Evolutionary conservation across 2,888 invertebrate genomes (phyloP), one percentile per base, ranked within the genome.

Genomic region (Embidobia sp.): DNA sequence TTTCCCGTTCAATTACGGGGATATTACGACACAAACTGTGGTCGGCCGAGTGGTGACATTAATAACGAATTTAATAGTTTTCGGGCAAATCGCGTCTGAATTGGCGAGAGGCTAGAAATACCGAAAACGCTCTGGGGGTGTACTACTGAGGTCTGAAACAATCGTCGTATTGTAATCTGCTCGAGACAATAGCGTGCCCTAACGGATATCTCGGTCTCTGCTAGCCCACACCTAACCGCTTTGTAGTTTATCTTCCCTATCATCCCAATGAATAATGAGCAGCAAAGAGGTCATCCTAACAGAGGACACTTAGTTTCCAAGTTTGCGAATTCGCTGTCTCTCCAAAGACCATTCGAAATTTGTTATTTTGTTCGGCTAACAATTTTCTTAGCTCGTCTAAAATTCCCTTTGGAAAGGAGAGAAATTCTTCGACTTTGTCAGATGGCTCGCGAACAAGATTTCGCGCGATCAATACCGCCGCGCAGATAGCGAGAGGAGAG

Each of bases 91-190:
- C 57, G 73, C 64, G 61, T 75, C 64, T 73, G 77, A 79, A 72
- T 79, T 77, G 79, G 79, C 70, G 80, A 77, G 76, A 78, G 77
- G 79, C 70, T 77, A 72, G 75, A 80, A 79, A 80, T 79, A 81
- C 74, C 74, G 69, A 74, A 80, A 79, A 73, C 79, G 81, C 79
- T 82, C 81, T 79, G 27, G 29, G 51, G 55, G 44, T 69, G 79
- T 77, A 79, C 79, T 81, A 83, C 83, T 82, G 84, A 84, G 85
- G 82, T 81, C 82, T 85, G 84, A 85, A 87, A 88, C 87, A 88
- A 88, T 88, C 83, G 85, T 85, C 84, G 85, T 84, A 88, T 87
- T 88, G 87, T 87, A 86, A 86, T 83, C 85, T 83, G 78, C 79
- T 75, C 77, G 79, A 82, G 84, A 87, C 87, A 87, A 87, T 87